Evolutionary conservation across 2,113 vertebrate genomes (phyloP).

Genomic region (Megaceryle maxima): DNA sequence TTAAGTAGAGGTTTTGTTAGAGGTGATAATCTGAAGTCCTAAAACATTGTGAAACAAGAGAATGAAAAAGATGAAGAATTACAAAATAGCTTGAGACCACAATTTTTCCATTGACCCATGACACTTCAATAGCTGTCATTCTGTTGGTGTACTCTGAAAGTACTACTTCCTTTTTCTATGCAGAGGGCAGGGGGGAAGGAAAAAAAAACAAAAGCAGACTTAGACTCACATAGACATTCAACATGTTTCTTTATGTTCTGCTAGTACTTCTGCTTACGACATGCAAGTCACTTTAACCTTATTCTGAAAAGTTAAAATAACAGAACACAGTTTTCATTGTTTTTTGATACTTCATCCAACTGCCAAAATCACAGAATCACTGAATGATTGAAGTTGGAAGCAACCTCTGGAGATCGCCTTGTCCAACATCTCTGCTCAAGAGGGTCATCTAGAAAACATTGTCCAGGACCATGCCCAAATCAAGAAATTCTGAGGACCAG

Average conservation of each 20-base stretch:
- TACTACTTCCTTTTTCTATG: constrained; percentile 9
- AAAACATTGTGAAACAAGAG: background rate
- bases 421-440: background rate
- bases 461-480: background rate
- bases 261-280: background rate
- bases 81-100: background rate
- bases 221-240: background rate
- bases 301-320: background rate
- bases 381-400: background rate
- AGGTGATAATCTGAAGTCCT: background rate
- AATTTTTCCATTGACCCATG: constrained; percentile 15
- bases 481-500: background rate
- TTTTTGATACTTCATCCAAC: background rate
- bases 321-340: background rate
- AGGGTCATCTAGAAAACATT: background rate
- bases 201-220: background rate
- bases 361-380: background rate
- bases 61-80: background rate
- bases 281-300: background rate
- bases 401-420: background rate
- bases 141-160: background rate
- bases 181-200: background rate
- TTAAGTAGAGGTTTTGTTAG: background rate
- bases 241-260: background rate
- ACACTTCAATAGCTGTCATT: background rate